Evolutionary conservation across 2,113 vertebrate species (phyloP).

Genomic region (Geococcyx californianus): DNA sequence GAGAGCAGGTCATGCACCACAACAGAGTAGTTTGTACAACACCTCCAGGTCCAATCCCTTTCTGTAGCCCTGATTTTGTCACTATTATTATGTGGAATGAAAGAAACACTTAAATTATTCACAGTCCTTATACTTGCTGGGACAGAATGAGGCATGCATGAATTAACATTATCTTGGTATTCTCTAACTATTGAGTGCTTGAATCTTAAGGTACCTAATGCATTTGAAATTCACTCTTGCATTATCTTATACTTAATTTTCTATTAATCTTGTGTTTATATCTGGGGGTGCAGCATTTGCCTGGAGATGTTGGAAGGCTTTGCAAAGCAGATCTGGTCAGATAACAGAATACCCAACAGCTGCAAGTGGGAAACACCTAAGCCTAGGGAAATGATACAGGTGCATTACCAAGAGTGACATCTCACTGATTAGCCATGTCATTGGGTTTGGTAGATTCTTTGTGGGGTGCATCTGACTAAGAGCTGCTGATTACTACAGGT

Average conservation of each 20-base stretch:
- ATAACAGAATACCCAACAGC: not conserved
- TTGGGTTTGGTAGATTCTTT: not conserved
- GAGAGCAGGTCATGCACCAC: not conserved
- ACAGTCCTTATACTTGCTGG: not conserved
- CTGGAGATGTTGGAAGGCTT: not conserved
- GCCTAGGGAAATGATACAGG: not conserved
- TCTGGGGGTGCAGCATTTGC: not conserved
- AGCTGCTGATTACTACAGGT: not conserved
- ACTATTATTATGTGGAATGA: not conserved
- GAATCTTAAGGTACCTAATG: not conserved
- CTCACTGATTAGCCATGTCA: not conserved
- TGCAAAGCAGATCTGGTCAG: not conserved
- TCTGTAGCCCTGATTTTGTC: not conserved
- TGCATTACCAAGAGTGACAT: not conserved
- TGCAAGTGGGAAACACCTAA: not conserved
- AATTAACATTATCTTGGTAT: not conserved
- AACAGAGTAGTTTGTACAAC: not conserved
- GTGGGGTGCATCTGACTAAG: not conserved
- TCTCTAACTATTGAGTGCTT: not conserved
- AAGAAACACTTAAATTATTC: not conserved
- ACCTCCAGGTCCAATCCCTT: not conserved
- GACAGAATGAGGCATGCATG: not conserved
- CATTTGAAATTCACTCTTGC: not conserved
- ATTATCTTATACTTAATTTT: not conserved
- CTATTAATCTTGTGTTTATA: not conserved